Base-by-base conservation (phyloP, 2,113 vertebrate genomes). In the Pyrgilauda ruficollis region DNA sequence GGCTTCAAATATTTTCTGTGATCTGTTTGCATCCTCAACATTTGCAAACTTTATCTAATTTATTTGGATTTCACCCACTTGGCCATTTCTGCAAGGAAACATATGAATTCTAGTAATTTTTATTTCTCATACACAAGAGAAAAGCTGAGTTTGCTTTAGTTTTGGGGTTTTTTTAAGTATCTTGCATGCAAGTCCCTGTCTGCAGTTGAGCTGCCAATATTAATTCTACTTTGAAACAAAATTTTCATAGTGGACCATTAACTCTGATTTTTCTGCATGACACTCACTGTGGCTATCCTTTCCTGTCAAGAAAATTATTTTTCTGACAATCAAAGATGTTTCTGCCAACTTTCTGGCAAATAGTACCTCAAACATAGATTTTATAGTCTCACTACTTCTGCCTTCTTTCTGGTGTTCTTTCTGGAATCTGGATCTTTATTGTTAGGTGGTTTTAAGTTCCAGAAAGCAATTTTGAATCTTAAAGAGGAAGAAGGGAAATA, bases 281-380 rank as follows among this genome's bases (percentile, higher is more conserved):
- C 79, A 79, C 10, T 93, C 33, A 93, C 55, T 76, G 5, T 73
- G 70, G 21, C 33, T 91, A 26, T 39, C 18, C 16, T 86, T 9
- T 63, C 31, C 88, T 93, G 73, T 90, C 77, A 97, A 94, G 49
- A 93, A 92, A 94, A 96, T 84, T 0, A 76, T 64, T 91, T 95
- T 62, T 94, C 90, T 96, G 77, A 85, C 84, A 90, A 77, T 90
- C 76, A 78, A 33, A 46, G 49, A 10, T 79, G 13, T 63, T 53
- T 74, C 75, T 92, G 66, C 15, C 56, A 78, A 63, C 10, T 27
- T 67, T 84, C 37, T 82, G 61, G 18, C 47, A 68, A 68, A 44
- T 30, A 62, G 19, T 49, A 33, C 44, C 41, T 85, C 53, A 94
- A 85, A 85, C 31, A 70, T 1, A 17, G 27, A 27, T 84, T 85